phyloP scores from a whole-genome alignment of 2,797 vertebrate species.

The Neoniphon sammara region DNA sequence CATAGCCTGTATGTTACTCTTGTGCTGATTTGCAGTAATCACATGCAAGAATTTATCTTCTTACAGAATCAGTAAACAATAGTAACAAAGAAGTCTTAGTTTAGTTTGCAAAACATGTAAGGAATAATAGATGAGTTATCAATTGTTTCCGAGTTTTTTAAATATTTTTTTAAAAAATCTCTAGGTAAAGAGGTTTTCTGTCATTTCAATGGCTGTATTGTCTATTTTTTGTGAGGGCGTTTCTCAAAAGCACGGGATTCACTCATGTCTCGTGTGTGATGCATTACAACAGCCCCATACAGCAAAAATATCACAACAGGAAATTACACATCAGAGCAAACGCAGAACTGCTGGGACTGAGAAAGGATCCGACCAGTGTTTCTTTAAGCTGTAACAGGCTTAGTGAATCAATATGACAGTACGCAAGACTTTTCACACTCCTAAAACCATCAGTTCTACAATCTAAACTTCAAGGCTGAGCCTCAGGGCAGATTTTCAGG shows the following conservation, averaged over 20 bases:
- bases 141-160: neutral
- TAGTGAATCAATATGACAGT: conserved; percentile 51
- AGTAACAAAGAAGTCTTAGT: no score
- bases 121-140: neutral
- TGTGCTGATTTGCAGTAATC: neutral
- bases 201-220: conserved; percentile 5
- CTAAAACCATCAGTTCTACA: conserved; percentile 50
- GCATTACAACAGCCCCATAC: conserved; percentile 49
- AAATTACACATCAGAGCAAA: conserved; percentile 58
- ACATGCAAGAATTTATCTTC: neutral
- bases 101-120: no score
- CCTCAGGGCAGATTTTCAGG: conserved; percentile 31
- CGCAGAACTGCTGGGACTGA: conserved; percentile 35
- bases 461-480: conserved; percentile 42
- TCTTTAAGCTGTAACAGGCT: conserved; percentile 53
- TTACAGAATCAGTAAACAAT: neutral
- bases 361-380: conserved; percentile 41
- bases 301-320: conserved; percentile 70
- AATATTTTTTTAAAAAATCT: no score
- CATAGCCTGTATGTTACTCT: neutral
- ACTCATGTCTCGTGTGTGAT: conserved; percentile 53
- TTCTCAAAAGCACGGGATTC: conserved; percentile 57
- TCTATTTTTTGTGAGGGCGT: conserved; percentile 26
- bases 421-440: conserved; percentile 45
- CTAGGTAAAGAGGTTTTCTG: no score